Conservation (phyloP, 2,797 vertebrate genomes). For the Serranus cabrilla region DNA sequence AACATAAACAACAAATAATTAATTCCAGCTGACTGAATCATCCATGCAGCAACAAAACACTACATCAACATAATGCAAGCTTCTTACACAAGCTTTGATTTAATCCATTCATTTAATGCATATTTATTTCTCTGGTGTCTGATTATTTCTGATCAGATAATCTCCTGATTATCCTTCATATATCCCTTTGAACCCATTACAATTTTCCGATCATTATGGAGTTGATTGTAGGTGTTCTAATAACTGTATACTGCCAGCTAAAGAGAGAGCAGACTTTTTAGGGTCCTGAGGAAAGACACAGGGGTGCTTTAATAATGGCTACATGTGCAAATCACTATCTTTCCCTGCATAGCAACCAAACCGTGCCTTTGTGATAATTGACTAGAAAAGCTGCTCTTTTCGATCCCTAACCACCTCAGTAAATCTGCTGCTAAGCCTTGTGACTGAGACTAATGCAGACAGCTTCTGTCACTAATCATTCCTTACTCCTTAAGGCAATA, state of each 20-base stretch:
- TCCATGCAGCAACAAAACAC: slow-evolving; percentile 10
- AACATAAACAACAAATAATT: slow-evolving; percentile 13
- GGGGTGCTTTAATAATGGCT: not conserved
- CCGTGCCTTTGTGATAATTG: not conserved
- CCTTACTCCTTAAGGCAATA: slow-evolving; percentile 28
- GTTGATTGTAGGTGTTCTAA: not conserved
- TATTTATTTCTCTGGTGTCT: not conserved
- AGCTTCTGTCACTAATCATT: slow-evolving; percentile 25
- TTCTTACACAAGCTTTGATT: slow-evolving; percentile 5
- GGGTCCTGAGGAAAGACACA: not conserved
- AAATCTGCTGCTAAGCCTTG: slow-evolving; percentile 42
- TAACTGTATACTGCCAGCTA: not conserved
- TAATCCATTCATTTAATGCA: slow-evolving; percentile 3
- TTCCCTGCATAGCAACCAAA: not conserved
- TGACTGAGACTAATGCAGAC: slow-evolving; percentile 43
- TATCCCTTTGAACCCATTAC: not conserved
- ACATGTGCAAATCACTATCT: not conserved
- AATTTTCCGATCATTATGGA: not conserved
- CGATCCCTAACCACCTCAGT: not conserved
- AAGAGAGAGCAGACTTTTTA: not conserved
- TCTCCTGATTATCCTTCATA: not conserved
- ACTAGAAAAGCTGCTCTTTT: slow-evolving; percentile 41
- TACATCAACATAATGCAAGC: not conserved
- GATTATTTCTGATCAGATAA: slow-evolving; percentile 5
- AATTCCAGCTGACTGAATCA: slow-evolving; percentile 19